Base-by-base conservation (phyloP, 2,113 vertebrate genomes). In the Xyliphius kryptos region DNA sequence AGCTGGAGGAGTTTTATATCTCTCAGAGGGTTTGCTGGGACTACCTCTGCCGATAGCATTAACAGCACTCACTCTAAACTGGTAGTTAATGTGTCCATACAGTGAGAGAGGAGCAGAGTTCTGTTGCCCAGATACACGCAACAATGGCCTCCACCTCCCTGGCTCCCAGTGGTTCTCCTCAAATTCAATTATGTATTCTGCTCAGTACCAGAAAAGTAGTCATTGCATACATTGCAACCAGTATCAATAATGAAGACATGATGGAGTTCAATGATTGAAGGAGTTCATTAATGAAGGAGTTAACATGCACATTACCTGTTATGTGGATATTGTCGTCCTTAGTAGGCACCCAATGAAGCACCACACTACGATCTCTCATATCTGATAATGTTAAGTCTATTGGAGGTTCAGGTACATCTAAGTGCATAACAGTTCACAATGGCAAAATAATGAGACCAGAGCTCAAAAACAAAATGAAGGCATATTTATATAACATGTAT, bases 141-240 rank as follows among this genome's bases (percentile, higher is more conserved):
- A 72, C 12, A 93, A 70, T 74, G 90, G 85, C 36, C 83, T 88
- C 96, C 96, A 98, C 16, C 55, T 83, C 52, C 84, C 89, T 0
- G 89, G 89, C 14, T 91, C 87, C 83, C 87, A 91, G 22, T 56
- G 80, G 80, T 79, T 88, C 68, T 93, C 94, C 74, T 95, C 92
- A 57, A 88, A 96, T 75, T 98, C 91, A 55, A 98, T 79, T 14
- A 94, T 77, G 0, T 91, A 97, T 60, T 93, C 95, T 98, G 55
- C 20, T 69, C 77, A 53, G 9, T 48, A 26, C 76, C 12, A 46
- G 36, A 75, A 61, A 40, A 15, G 4, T 1, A n/a, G n/a, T n/a
- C n/a, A n/a, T n/a, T n/a, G n/a, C n/a, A n/a, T n/a, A n/a, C n/a
- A n/a, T n/a, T n/a, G n/a, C n/a, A n/a, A n/a, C n/a, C n/a, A n/a